A percentile compares a stretch with the other conserved stretches of the same genome.
Conservation (phyloP, 53 echinoderm and acorn worm species). For the Patiria pectinifera region DNA sequence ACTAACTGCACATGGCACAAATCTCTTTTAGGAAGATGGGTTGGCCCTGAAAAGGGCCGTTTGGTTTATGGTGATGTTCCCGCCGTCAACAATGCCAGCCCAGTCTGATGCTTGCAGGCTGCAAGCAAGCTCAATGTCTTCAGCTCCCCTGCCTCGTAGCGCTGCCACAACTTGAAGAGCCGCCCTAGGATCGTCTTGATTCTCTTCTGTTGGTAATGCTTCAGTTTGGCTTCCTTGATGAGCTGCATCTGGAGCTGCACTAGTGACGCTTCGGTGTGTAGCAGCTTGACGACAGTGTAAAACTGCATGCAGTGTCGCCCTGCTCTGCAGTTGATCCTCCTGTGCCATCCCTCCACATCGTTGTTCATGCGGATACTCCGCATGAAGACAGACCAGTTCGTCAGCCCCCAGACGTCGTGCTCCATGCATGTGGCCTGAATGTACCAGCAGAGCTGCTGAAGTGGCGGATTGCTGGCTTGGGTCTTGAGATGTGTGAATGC, state of each 20-base stretch:
- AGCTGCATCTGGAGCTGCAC: slow-evolving; percentile 41
- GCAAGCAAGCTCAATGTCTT: background rate
- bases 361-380: too few species aligned
- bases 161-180: slow-evolving; percentile 22
- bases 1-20: too few species aligned
- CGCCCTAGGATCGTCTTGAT: slow-evolving; percentile 23
- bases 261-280: slow-evolving; percentile 27
- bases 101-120: background rate
- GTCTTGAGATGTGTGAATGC: background rate
- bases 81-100: background rate
- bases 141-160: background rate
- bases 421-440: slow-evolving; percentile 26
- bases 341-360: slow-evolving; percentile 38
- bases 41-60: background rate
- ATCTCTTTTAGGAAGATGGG: too few species aligned
- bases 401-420: slow-evolving; percentile 3
- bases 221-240: slow-evolving; percentile 30
- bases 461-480: background rate
- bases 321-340: slow-evolving; percentile 19
- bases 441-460: background rate
- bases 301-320: slow-evolving; percentile 1
- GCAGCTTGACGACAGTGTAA: slow-evolving; percentile 19
- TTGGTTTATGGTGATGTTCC: background rate
- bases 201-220: slow-evolving; percentile 23
- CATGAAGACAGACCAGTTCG: slow-evolving; percentile 17